Percentiles rank a stretch among this genome's conserved stretches.
phyloP scores from a whole-genome alignment of 2,113 vertebrate genomes.

The Calyptomena viridis region DNA sequence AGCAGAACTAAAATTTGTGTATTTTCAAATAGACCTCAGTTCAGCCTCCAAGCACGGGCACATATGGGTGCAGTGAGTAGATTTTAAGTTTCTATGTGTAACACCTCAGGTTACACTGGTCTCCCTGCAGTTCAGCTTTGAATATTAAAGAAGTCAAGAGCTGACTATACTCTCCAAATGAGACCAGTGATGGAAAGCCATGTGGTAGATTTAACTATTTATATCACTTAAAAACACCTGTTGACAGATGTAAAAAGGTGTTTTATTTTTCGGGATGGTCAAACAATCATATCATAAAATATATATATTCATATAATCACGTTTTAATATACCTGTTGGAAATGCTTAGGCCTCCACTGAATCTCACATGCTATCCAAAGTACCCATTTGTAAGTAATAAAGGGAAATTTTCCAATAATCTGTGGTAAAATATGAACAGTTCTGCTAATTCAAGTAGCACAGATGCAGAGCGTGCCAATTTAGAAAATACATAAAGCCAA shows the following conservation, averaged over 20 bases:
- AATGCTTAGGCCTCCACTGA: neutral
- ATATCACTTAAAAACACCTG: neutral
- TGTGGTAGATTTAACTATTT: neutral
- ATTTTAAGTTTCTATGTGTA: neutral
- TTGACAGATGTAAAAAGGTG: neutral
- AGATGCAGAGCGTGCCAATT: conserved; percentile 35
- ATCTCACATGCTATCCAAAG: neutral
- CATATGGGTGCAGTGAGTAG: neutral
- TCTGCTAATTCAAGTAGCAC: conserved; percentile 37
- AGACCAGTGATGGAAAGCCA: neutral
- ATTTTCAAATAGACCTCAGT: neutral
- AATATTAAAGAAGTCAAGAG: neutral
- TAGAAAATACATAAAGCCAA: conserved; percentile 22
- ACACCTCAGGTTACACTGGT: neutral
- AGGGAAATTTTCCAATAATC: conserved; percentile 46
- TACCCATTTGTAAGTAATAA: conserved; percentile 48
- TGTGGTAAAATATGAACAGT: conserved; percentile 20
- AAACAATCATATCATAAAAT: neutral
- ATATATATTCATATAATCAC: neutral
- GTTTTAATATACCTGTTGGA: neutral
- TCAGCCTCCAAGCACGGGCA: neutral
- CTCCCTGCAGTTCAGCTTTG: neutral
- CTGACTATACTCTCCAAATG: neutral
- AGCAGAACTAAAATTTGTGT: neutral
- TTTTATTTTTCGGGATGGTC: neutral